Base-by-base conservation (phyloP, 2,888 invertebrate species). In the Caenorhabditis sinica region DNA sequence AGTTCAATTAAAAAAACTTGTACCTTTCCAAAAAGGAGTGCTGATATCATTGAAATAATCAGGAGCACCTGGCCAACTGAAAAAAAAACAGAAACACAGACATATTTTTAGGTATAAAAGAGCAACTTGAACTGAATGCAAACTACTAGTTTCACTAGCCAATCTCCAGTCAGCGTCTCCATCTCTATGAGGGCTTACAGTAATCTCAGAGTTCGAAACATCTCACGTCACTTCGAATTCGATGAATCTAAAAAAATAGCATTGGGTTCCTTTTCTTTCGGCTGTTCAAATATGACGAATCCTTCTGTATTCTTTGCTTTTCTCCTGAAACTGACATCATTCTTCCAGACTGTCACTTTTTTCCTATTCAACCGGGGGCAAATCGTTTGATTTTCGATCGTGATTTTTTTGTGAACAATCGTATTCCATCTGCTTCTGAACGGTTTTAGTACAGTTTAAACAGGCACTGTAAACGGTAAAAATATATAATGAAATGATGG, bases 391-490 rank as follows among this genome's bases (percentile, higher is more conserved):
- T 20, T 23, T 56, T 56, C 15, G 28, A 28, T 56, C 56, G 56
- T 56, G 56, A 56, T 56, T 56, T 56, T n/a, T 56, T 56, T 56
- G 3, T 28, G 20, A 8, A 28, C n/a, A 56, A 17, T 17, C 28
- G 28, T 63, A 43, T 63, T 40, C 45, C 51, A n/a, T 9, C 28
- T 40, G 9, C 4, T 33, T 66, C 28, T 17, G 25, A 71, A 60
- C 72, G 72, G 60, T 72, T 53, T 69, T 72, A 73, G 73, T 73
- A 73, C 74, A 74, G 43, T 74, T 65, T 65, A 40, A 73, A 65
- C 65, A 74, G 25, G 40, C 74, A 17, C 49, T 43, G 33, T 61
- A 60, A 58, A 61, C 45, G 49, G 49, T 61, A 60, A 73, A 73
- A 73, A 49, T 60, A 63, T 63, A 51, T 43, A 17, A 40, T 56